These are phyloP conservation scores for Carassius carassius DNA, from an alignment of 2,113 vertebrate genomes.

Conservation along the genomic window DNA sequence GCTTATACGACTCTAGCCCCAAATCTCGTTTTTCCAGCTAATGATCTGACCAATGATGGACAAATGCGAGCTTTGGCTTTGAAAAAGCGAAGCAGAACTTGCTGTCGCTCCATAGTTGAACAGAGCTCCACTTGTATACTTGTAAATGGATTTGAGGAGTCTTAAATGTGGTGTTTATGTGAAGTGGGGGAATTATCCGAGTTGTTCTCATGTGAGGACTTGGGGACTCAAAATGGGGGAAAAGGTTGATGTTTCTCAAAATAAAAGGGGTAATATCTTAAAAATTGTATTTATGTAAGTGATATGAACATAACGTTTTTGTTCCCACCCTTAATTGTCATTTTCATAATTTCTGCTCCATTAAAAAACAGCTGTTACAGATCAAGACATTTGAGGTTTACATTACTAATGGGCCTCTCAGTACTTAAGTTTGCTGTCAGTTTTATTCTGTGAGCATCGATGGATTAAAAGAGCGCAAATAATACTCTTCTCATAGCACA, in stretches of 20 bases:
- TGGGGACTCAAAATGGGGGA: slow-evolving; percentile 18
- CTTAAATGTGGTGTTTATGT: slow-evolving; percentile 49
- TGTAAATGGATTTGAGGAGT: slow-evolving; percentile 49
- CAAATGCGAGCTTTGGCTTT: slow-evolving; percentile 24
- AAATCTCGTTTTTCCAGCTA: neutral
- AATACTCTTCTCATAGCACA: slow-evolving; percentile 34
- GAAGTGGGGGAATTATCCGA: slow-evolving; percentile 23
- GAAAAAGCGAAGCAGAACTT: slow-evolving; percentile 16
- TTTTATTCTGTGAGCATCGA: slow-evolving; percentile 2
- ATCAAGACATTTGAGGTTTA: slow-evolving; percentile 38
- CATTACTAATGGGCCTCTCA: slow-evolving; percentile 18
- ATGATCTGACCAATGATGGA: slow-evolving; percentile 20
- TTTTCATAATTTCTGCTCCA: slow-evolving; percentile 28
- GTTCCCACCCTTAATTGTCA: neutral
- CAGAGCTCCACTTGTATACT: slow-evolving; percentile 47
- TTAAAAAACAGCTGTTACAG: slow-evolving; percentile 33
- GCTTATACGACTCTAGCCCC: slow-evolving; percentile 14
- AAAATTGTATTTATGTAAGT: slow-evolving; percentile 47
- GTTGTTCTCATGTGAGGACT: slow-evolving; percentile 23
- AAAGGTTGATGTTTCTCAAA: slow-evolving; percentile 37
- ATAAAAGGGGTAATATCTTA: slow-evolving; percentile 12
- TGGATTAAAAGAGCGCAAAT: slow-evolving; percentile 23
- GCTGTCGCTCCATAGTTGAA: slow-evolving; percentile 30
- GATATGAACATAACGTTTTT: slow-evolving; percentile 35
- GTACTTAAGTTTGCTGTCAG: neutral